Percentiles rank a stretch among this genome's conserved stretches.
Conservation (phyloP, 2,888 invertebrate species). For the Philereme vetulata region DNA sequence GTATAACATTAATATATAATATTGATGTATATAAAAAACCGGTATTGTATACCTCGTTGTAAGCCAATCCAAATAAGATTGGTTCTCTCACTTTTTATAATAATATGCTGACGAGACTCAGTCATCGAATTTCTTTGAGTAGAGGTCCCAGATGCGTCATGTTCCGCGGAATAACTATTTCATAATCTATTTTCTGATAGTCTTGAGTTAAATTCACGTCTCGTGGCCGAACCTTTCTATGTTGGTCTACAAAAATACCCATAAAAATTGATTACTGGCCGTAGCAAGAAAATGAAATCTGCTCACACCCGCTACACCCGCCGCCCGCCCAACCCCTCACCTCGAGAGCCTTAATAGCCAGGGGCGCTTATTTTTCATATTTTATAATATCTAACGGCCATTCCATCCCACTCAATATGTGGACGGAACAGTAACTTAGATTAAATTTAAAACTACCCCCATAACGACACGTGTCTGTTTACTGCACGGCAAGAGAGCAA, state of each 20-base stretch:
- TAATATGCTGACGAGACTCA: no score
- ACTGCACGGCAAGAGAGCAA: background rate
- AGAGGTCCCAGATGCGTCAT: background rate
- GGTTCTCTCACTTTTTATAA: background rate
- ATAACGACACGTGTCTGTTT: conserved; percentile 1
- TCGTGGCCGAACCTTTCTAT: conserved; percentile 15
- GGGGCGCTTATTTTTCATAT: conserved; percentile 65
- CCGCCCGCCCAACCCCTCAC: conserved; percentile 41
- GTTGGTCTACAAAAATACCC: conserved; percentile 70
- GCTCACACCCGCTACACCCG: conserved; percentile 47
- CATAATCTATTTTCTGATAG: background rate
- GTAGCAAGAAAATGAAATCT: conserved; percentile 80
- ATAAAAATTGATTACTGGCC: conserved; percentile 80
- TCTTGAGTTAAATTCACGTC: conserved; percentile 1
- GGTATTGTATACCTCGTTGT: background rate
- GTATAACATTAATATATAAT: no score
- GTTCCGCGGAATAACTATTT: background rate
- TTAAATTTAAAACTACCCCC: conserved; percentile 35
- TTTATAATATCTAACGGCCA: conserved; percentile 56
- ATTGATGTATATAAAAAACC: no score
- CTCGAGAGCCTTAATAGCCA: conserved; percentile 60
- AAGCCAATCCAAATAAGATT: conserved; percentile 1
- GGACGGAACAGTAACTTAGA: conserved; percentile 33
- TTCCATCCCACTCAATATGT: conserved; percentile 44
- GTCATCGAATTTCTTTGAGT: no score